phyloP scores from a whole-genome alignment of 2,113 vertebrate species.

The Heterocephalus glaber region DNA sequence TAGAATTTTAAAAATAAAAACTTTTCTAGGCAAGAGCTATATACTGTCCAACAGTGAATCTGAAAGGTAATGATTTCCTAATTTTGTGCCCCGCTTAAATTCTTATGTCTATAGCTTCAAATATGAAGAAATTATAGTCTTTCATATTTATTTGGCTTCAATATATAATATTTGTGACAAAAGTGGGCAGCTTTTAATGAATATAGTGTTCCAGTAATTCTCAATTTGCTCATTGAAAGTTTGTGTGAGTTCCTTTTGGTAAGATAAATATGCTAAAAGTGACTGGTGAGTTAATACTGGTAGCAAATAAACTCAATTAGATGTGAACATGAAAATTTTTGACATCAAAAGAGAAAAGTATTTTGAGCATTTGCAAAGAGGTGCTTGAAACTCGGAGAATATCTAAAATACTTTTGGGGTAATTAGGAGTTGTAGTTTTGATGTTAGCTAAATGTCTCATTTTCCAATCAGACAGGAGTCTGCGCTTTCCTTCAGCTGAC shows the following conservation, averaged over 20 bases:
- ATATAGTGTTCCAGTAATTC: neutral
- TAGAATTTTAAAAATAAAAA: slow-evolving; percentile 18
- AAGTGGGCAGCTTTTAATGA: neutral
- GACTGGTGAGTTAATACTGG: neutral
- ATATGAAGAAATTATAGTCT: slow-evolving; percentile 28
- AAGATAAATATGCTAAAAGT: slow-evolving; percentile 47
- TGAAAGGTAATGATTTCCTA: neutral
- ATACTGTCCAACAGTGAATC: neutral
- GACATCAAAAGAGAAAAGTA: slow-evolving; percentile 27
- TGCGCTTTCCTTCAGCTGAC: neutral
- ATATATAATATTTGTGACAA: neutral
- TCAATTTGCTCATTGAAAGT: slow-evolving; percentile 10
- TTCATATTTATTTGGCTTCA: slow-evolving; percentile 18
- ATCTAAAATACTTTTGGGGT: neutral
- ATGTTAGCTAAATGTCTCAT: neutral
- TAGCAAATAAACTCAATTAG: slow-evolving; percentile 16
- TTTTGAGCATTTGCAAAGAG: neutral
- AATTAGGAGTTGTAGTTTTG: slow-evolving; percentile 13
- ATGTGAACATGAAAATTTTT: neutral
- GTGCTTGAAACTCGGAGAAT: slow-evolving; percentile 12
- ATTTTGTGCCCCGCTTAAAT: neutral
- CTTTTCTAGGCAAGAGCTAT: neutral
- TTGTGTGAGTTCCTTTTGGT: neutral
- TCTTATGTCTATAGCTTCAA: neutral
- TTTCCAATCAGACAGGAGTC: neutral